Evolutionary conservation across 2,888 invertebrate genomes (phyloP), one percentile per base, ranked within the genome.

Genomic region (Sipha maydis): DNA sequence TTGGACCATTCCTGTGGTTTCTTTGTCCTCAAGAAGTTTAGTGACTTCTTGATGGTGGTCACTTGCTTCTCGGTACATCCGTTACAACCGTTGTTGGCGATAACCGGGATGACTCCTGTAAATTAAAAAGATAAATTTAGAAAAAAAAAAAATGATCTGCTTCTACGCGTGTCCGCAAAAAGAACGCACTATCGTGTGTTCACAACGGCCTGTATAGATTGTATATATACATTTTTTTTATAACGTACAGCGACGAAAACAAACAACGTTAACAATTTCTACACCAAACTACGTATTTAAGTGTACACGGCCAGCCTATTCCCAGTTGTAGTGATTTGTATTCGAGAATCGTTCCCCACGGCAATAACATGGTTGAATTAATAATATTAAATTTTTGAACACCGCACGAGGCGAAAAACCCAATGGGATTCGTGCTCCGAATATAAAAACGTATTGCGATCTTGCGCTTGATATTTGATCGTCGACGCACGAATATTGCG

Each of bases 41-140:
- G 61, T 9, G 88, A 25, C n/a, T 88, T 88, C 73, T 88, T 88
- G 75, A 88, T 88, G n/a, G 80, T 5, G 14, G 61, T 48, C 25
- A 71, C 21, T 67, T 88, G 88, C 21, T 21, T 88, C 11, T 80
- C 80, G 28, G 80, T 88, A 25, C 88, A 88, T 41, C 88, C 88
- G 17, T 88, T n/a, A 17, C 88, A 88, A 0, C 61, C 82, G 75
- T 80, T 88, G 73, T 80, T 80, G 31, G 88, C 88, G 41, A 88
- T 80, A 25, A 88, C 82, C 25, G 88, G 88, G 61, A 88, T 88
- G 31, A 88, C 88, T 88, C 82, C 88, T 88, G n/a, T 7, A 61
- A n/a, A 78, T n/a, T 14, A 41, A 78, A 31, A 31, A 1, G 31
- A 7, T 19, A 71, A 0, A 4, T 31, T 28, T 71, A 71, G 14